phyloP scores from a whole-genome alignment of 2,888 invertebrate genomes.

The Eupithecia tripunctaria region DNA sequence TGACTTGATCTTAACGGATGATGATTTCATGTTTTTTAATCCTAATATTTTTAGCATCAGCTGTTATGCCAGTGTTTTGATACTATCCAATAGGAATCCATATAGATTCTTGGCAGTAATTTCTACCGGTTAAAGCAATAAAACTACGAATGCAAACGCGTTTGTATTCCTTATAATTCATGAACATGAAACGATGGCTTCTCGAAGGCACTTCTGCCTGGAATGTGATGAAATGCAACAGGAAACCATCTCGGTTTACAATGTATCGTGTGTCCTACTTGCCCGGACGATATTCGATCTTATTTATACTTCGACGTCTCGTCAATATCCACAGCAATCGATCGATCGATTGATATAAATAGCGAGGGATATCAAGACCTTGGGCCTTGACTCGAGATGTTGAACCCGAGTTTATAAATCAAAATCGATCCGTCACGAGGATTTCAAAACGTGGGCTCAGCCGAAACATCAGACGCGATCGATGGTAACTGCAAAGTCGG shows the following conservation, averaged over 20 bases:
- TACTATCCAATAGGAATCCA: constrained; percentile 5
- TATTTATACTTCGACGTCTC: constrained; percentile 42
- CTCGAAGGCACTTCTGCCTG: constrained; percentile 17
- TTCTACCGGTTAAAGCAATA: neutral
- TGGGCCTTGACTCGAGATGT: constrained; percentile 25
- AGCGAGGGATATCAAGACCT: constrained; percentile 7
- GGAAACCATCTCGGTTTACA: constrained; percentile 57
- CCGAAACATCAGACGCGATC: constrained; percentile 44
- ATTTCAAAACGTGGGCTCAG: constrained; percentile 33
- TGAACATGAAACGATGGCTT: constrained; percentile 11
- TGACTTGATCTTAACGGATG: neutral
- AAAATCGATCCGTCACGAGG: constrained; percentile 42
- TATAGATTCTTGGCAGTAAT: constrained; percentile 1
- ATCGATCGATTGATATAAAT: constrained; percentile 35
- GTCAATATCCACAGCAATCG: constrained; percentile 39
- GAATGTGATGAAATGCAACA: constrained; percentile 53
- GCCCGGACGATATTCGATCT: constrained; percentile 44
- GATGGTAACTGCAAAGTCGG: constrained; percentile 45
- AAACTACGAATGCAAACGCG: neutral
- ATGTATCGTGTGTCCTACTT: constrained; percentile 47
- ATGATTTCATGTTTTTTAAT: neutral
- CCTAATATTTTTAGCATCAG: neutral
- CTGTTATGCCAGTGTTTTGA: neutral
- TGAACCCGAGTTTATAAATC: constrained; percentile 31
- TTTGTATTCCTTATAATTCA: neutral